Percentiles rank a stretch among this genome's conserved stretches.
These are phyloP conservation scores for Pseudococcus longispinus DNA, from an alignment of 2,888 invertebrate genomes.

Conservation along the genomic window DNA sequence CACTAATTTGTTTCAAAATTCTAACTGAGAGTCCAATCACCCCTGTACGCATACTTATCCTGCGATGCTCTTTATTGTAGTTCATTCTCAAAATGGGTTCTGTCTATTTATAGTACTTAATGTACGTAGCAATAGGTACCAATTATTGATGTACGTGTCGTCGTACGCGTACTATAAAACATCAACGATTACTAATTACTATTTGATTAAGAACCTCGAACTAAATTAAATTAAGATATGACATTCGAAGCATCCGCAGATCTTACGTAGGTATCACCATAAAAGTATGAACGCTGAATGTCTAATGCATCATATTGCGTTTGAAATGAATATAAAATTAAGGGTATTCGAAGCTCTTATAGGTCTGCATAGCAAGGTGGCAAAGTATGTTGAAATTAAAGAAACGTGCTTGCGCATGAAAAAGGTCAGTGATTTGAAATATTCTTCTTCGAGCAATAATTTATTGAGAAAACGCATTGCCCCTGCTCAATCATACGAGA, in stretches of 20 bases:
- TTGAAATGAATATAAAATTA: background rate
- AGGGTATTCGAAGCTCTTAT: background rate
- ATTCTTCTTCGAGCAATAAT: background rate
- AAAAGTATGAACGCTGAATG: background rate
- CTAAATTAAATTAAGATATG: conserved; percentile 3
- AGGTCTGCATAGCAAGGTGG: background rate
- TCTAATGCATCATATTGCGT: background rate
- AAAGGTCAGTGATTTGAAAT: background rate
- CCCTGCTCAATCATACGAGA: background rate
- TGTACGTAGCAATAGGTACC: background rate
- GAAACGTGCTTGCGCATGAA: background rate
- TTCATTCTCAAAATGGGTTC: too few relatives aligned
- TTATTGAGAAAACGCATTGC: background rate
- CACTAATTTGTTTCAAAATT: too few relatives aligned
- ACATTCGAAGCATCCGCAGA: background rate
- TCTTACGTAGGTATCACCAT: background rate
- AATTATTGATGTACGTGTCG: too few relatives aligned
- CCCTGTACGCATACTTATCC: too few relatives aligned
- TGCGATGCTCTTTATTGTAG: too few relatives aligned
- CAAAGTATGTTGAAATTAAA: background rate
- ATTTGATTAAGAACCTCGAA: conserved; percentile 6
- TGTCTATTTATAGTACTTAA: too few relatives aligned
- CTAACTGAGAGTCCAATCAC: too few relatives aligned
- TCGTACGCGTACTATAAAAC: background rate
- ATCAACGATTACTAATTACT: background rate